phyloP scores from a whole-genome alignment of 1,140 invertebrate genomes.

The Drosophila ficusphila region DNA sequence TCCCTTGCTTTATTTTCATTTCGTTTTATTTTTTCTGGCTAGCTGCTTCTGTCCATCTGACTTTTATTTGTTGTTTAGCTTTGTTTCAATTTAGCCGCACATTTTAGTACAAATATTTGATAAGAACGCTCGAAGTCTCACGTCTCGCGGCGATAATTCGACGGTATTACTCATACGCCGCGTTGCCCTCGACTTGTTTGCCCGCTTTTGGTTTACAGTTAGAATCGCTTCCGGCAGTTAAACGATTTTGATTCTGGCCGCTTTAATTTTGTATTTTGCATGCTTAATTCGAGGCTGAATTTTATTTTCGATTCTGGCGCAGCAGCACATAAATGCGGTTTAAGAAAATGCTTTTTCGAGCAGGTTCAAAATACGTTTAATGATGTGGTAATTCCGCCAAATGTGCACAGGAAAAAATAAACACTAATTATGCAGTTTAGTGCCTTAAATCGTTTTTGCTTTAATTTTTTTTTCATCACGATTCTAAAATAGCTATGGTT shows the following conservation, averaged over 20 bases:
- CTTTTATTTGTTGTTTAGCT: conserved; percentile 27
- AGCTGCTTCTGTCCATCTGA: conserved; percentile 49
- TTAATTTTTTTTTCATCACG: not conserved
- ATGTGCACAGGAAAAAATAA: not conserved
- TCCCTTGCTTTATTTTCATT: not conserved
- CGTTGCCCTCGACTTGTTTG: conserved; percentile 17
- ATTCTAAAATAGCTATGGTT: too few species aligned
- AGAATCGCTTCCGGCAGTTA: conserved; percentile 57
- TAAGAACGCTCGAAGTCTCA: conserved; percentile 45
- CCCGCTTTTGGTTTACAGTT: conserved; percentile 40
- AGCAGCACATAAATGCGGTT: conserved; percentile 19
- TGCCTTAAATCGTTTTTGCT: not conserved
- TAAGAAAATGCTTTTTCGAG: conserved; percentile 17
- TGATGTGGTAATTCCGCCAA: conserved; percentile 49
- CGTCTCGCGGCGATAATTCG: conserved; percentile 33
- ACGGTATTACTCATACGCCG: conserved; percentile 71
- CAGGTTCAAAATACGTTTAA: conserved; percentile 70
- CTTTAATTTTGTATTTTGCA: not conserved
- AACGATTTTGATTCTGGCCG: conserved; percentile 16
- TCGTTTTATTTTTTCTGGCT: conserved; percentile 41
- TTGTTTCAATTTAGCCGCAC: conserved; percentile 75
- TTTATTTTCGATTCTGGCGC: conserved; percentile 23
- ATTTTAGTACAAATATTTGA: conserved; percentile 80
- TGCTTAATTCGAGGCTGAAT: conserved; percentile 12
- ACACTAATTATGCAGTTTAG: not conserved